Conservation (phyloP, 2,797 vertebrate genomes). For the Leuciscus waleckii region DNA sequence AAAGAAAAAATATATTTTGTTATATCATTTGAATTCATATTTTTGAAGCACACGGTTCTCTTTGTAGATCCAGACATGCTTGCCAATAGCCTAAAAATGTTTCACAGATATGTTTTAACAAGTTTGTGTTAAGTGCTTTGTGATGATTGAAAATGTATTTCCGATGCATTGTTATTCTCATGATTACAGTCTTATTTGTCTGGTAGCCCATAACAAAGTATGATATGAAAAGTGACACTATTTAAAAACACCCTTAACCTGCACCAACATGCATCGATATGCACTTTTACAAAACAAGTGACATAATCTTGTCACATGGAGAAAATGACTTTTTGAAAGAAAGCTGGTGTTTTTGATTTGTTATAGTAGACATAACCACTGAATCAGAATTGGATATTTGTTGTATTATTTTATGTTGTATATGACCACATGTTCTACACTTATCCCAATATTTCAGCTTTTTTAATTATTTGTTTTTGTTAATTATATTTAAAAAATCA, state of each 20-base stretch:
- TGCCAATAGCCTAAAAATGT: slow-evolving; percentile 10
- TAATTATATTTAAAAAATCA: background rate
- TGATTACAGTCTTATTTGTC: slow-evolving; percentile 33
- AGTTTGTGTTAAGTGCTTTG: slow-evolving; percentile 42
- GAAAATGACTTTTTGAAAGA: slow-evolving; percentile 1
- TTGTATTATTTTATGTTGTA: slow-evolving; percentile 7
- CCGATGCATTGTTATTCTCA: slow-evolving; percentile 28
- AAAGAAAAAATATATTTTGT: background rate
- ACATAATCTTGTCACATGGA: background rate
- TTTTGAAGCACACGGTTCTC: slow-evolving; percentile 14
- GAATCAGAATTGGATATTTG: background rate
- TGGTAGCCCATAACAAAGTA: slow-evolving; percentile 10
- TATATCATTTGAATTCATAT: slow-evolving; percentile 41
- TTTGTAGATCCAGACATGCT: slow-evolving; percentile 12
- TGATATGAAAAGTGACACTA: background rate
- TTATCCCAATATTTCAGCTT: background rate
- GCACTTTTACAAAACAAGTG: slow-evolving; percentile 25
- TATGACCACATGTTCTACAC: background rate
- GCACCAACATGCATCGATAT: background rate
- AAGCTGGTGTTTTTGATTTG: background rate
- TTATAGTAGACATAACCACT: background rate
- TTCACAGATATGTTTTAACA: slow-evolving; percentile 9
- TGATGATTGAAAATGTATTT: slow-evolving; percentile 40
- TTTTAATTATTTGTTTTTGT: slow-evolving; percentile 1
- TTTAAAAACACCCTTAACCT: background rate